A percentile compares a stretch with the other conserved stretches of the same genome.
phyloP scores from a whole-genome alignment of 2,888 invertebrate species.

The Panzeria rudis region DNA sequence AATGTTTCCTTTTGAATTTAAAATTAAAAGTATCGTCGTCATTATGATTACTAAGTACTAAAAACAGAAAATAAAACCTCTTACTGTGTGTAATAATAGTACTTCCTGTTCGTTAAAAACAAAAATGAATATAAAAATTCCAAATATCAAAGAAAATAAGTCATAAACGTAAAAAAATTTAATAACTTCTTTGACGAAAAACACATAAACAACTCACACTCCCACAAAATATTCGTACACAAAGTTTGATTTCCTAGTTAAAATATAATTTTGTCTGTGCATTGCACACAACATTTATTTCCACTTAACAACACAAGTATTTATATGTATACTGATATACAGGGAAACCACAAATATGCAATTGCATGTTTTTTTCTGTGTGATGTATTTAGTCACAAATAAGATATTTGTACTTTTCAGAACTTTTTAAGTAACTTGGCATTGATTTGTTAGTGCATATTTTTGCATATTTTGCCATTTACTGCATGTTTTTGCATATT shows the following conservation, averaged over 20 bases:
- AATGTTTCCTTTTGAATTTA: no score
- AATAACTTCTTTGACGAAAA: not conserved
- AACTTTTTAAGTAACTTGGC: no score
- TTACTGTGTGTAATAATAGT: not conserved
- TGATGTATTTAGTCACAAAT: no score
- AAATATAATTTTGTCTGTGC: not conserved
- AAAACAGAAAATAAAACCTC: not conserved
- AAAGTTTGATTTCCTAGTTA: no score
- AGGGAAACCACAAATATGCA: no score
- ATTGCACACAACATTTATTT: not conserved
- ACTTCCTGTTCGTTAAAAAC: not conserved
- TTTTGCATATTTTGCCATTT: no score
- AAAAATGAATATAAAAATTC: not conserved
- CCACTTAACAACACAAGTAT: not conserved
- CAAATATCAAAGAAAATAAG: not conserved
- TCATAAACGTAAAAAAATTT: not conserved
- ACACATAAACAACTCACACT: not conserved
- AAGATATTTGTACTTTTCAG: no score
- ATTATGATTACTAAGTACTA: not conserved
- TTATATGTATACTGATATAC: no score
- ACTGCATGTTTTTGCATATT: no score
- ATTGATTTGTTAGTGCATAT: no score
- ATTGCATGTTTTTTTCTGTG: no score
- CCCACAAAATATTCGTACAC: no score
- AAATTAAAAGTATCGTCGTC: not conserved